phyloP scores from a whole-genome alignment of 2,888 invertebrate species.

The Bombyx huttoni region DNA sequence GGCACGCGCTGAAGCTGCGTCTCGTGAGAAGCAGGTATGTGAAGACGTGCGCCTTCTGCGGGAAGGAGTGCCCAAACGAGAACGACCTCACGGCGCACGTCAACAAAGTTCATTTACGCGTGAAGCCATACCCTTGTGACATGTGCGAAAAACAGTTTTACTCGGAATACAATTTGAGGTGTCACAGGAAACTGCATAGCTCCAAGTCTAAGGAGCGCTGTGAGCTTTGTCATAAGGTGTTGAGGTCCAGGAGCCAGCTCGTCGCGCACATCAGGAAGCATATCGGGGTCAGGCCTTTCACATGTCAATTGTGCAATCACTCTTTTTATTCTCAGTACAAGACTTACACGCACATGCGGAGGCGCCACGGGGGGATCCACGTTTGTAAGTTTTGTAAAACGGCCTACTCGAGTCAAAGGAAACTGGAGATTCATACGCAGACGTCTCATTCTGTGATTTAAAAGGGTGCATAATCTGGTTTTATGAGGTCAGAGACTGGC shows the following conservation, averaged over 20 bases:
- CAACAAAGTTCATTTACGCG: slow-evolving; percentile 55
- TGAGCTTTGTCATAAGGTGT: slow-evolving; percentile 39
- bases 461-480: too few species aligned
- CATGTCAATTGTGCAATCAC: slow-evolving; percentile 40
- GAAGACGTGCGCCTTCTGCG: slow-evolving; percentile 54
- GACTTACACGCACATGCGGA: slow-evolving; percentile 37
- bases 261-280: slow-evolving; percentile 55
- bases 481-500: too few species aligned
- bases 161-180: slow-evolving; percentile 39
- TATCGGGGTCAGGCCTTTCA: slow-evolving; percentile 43
- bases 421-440: slow-evolving; percentile 36
- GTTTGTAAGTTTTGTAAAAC: slow-evolving; percentile 46
- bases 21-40: slow-evolving; percentile 14
- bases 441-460: slow-evolving; percentile 38
- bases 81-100: slow-evolving; percentile 52
- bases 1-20: slow-evolving; percentile 34
- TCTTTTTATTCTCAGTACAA: slow-evolving; percentile 36
- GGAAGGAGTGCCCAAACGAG: slow-evolving; percentile 41
- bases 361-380: slow-evolving; percentile 42
- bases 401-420: slow-evolving; percentile 29
- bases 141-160: slow-evolving; percentile 60
- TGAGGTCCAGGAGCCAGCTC: slow-evolving; percentile 41
- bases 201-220: slow-evolving; percentile 36
- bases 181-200: slow-evolving; percentile 46
- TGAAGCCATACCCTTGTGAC: slow-evolving; percentile 55